These are phyloP conservation scores for Meriones psammophilus DNA, from an alignment of 2,797 vertebrate species.

Conservation along the genomic window DNA sequence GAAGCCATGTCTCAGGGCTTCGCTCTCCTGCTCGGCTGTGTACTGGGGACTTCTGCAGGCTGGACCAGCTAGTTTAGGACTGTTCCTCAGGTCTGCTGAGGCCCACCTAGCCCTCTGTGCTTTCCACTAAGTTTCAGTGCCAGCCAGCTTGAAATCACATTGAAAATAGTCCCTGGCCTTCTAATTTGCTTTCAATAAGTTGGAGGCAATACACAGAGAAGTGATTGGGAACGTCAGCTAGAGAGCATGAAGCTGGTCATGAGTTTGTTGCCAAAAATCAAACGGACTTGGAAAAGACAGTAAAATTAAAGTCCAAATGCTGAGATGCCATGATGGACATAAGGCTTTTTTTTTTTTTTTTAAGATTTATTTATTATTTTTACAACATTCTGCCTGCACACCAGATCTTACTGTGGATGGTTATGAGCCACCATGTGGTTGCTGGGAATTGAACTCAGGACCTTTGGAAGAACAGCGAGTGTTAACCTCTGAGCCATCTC, in stretches of 20 bases:
- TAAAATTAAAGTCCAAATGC: constrained; percentile 36
- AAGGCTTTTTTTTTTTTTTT: not conserved
- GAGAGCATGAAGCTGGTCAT: not conserved
- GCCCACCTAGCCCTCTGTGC: not conserved
- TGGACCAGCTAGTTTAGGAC: not conserved
- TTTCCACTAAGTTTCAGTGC: not conserved
- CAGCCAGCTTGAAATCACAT: constrained; percentile 56
- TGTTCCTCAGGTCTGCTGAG: not conserved
- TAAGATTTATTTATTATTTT: no score
- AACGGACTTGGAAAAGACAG: constrained; percentile 60
- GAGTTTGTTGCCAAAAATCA: constrained; percentile 46
- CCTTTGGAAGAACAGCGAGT: no score
- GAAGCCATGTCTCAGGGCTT: not conserved
- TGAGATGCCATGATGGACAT: not conserved
- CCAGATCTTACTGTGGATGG: no score
- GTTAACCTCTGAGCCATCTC: no score
- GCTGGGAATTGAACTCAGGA: no score
- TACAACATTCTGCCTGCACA: no score
- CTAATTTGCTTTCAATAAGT: constrained; percentile 65
- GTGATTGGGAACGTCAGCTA: constrained; percentile 41
- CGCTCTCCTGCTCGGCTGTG: not conserved
- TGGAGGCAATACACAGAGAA: constrained; percentile 3
- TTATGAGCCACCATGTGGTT: no score
- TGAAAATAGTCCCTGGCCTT: constrained; percentile 50
- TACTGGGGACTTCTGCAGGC: not conserved